Evolutionary conservation across 2,888 invertebrate species (phyloP).

Genomic region (Pollenia amentaria): DNA sequence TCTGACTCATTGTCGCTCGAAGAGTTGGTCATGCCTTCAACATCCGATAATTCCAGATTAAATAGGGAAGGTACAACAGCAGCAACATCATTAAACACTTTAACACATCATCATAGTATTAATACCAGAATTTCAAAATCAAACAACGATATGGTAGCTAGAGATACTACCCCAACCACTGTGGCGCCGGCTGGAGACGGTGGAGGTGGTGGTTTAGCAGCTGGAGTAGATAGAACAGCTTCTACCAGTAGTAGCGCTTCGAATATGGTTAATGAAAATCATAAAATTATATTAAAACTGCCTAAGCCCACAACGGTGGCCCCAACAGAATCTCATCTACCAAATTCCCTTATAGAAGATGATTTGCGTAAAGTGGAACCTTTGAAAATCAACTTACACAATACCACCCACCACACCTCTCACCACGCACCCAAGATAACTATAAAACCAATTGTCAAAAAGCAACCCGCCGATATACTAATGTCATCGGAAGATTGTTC

Average conservation of each 20-base stretch:
- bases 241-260: slow-evolving; percentile 54
- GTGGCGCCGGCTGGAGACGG: slow-evolving; percentile 50
- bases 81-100: slow-evolving; percentile 50
- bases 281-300: slow-evolving; percentile 75
- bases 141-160: slow-evolving; percentile 72
- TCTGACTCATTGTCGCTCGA: slow-evolving; percentile 71
- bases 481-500: slow-evolving; percentile 79
- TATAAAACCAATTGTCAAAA: slow-evolving; percentile 81
- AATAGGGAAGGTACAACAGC: slow-evolving; percentile 34
- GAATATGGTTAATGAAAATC: slow-evolving; percentile 56
- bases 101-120: slow-evolving; percentile 75
- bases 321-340: slow-evolving; percentile 68
- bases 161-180: slow-evolving; percentile 66
- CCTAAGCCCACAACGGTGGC: slow-evolving; percentile 63
- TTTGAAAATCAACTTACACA: slow-evolving; percentile 83
- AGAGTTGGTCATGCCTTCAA: slow-evolving; percentile 74
- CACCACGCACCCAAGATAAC: slow-evolving; percentile 80
- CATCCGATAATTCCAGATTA: slow-evolving; percentile 68
- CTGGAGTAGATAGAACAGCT: slow-evolving; percentile 25
- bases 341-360: slow-evolving; percentile 69
- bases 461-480: slow-evolving; percentile 75
- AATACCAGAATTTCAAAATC: slow-evolving; percentile 65
- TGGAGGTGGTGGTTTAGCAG: slow-evolving; percentile 36
- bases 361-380: slow-evolving; percentile 83
- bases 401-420: slow-evolving; percentile 76